Base-by-base conservation (phyloP, 2,888 invertebrate genomes). In the Hermaeophaga mercurialis region DNA sequence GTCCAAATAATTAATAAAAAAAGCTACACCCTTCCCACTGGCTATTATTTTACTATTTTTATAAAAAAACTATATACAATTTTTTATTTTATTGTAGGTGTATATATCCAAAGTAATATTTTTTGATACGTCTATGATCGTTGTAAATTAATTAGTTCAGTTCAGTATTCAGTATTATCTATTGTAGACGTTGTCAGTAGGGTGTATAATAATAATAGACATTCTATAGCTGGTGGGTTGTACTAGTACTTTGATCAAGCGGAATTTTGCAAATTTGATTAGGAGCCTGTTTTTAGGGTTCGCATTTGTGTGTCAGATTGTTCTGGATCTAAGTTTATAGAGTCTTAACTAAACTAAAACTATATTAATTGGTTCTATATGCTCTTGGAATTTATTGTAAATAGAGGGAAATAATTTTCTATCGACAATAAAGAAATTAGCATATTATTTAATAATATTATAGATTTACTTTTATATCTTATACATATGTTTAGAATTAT, bases 141-240 rank as follows among this genome's bases (percentile, higher is more conserved):
- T 65, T 54, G 45, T 69, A 68, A 70, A 66, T 68, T 67, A 66
- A 70, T 70, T 69, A 22, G 62, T 58, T 44, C 45, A 47, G n/a
- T n/a, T n/a, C n/a, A n/a, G n/a, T n/a, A n/a, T n/a, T 65, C 64
- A 59, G 41, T 22, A 36, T 36, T 36, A 17, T n/a, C 36, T 15
- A 36, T 36, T 36, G 36, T 36, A 36, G 36, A 36, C 9, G 15
- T 9, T 36, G 36, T 3, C 17, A 17, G 17, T 36, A 17, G 36
- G 36, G 36, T 50, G 39, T 49, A 39, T 33, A 26, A 41, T 26
- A 18, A 11, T 28, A 39, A 39, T 38, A 39, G 45, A 31, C 33
- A 52, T 57, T 53, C 53, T 57, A 36, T 15, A 17, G 17, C 36
- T 15, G 36, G 31, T 45, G 34, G 43, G 36, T 26, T 24, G 24